phyloP scores from a whole-genome alignment of 2,797 vertebrate species.

The Myripristis murdjan region DNA sequence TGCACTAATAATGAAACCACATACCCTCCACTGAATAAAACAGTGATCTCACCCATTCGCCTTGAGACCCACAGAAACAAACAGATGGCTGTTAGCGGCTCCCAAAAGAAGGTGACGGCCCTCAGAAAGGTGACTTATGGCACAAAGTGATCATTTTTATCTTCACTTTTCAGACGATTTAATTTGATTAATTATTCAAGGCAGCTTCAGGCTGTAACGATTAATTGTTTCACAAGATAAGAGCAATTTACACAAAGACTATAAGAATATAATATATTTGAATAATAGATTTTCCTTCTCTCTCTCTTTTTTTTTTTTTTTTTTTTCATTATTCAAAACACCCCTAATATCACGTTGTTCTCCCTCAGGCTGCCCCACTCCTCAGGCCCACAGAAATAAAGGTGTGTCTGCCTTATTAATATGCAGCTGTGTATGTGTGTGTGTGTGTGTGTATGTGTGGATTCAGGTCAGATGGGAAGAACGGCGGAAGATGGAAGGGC shows the following conservation, averaged over 20 bases:
- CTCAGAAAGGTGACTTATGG: background rate
- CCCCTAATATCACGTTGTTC: no score
- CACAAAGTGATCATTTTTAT: slow-evolving; percentile 7
- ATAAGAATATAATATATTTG: slow-evolving; percentile 18
- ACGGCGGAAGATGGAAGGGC: slow-evolving; percentile 1
- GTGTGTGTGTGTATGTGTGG: slow-evolving; percentile 6
- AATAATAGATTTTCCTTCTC: no score
- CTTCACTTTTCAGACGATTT: slow-evolving; percentile 9
- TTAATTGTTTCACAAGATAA: slow-evolving; percentile 8
- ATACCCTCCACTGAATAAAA: background rate
- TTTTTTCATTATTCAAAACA: background rate
- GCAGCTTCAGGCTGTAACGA: background rate
- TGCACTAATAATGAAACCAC: slow-evolving; percentile 1
- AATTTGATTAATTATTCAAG: background rate
- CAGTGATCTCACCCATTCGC: background rate
- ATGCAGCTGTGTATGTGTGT: background rate
- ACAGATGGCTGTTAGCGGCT: slow-evolving; percentile 1
- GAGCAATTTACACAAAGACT: background rate
- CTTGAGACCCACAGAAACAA: background rate
- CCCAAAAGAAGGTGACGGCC: slow-evolving; percentile 1
- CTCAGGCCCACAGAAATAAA: background rate
- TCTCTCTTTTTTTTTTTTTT: background rate
- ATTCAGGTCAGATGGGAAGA: background rate
- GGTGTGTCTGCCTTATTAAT: background rate
- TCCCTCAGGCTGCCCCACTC: no score